A percentile compares a stretch with the other conserved stretches of the same genome.
phyloP scores from a whole-genome alignment of 2,888 invertebrate genomes.

The Ophonus ardosiacus region DNA sequence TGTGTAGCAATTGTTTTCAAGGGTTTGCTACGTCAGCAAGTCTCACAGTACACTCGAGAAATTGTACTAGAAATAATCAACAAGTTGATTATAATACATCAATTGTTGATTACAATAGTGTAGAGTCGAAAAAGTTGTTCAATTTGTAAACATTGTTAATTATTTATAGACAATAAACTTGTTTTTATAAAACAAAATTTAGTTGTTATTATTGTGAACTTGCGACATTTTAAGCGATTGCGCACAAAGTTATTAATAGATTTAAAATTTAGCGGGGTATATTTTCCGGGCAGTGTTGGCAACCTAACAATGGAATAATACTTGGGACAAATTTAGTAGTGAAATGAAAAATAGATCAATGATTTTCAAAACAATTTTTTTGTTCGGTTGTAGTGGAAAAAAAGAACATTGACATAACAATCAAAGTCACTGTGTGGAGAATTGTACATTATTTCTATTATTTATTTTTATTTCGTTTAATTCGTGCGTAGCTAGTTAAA shows the following conservation, averaged over 20 bases:
- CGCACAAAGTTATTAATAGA: neutral
- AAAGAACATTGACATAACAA: conserved; percentile 62
- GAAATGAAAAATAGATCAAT: conserved; percentile 64
- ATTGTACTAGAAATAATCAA: conserved; percentile 62
- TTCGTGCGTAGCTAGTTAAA: conserved; percentile 67
- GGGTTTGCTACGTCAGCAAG: conserved; percentile 66
- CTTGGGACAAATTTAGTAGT: conserved; percentile 58
- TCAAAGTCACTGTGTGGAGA: conserved; percentile 50
- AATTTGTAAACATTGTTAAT: conserved; percentile 32
- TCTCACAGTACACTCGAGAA: conserved; percentile 65
- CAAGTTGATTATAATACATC: conserved; percentile 55
- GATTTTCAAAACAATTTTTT: conserved; percentile 64
- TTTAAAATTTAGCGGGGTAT: conserved; percentile 58
- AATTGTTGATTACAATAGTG: conserved; percentile 52
- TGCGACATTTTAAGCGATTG: neutral
- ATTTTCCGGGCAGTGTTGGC: conserved; percentile 39
- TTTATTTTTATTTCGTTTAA: conserved; percentile 66
- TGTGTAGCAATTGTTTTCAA: conserved; percentile 66
- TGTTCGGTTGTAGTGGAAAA: conserved; percentile 59
- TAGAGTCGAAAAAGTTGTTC: conserved; percentile 51
- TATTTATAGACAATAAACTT: neutral
- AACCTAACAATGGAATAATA: conserved; percentile 37
- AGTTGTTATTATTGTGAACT: neutral
- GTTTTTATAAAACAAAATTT: neutral
- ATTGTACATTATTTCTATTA: conserved; percentile 57